Conservation (phyloP, 2,888 invertebrate genomes). For the Teleogryllus oceanicus region DNA sequence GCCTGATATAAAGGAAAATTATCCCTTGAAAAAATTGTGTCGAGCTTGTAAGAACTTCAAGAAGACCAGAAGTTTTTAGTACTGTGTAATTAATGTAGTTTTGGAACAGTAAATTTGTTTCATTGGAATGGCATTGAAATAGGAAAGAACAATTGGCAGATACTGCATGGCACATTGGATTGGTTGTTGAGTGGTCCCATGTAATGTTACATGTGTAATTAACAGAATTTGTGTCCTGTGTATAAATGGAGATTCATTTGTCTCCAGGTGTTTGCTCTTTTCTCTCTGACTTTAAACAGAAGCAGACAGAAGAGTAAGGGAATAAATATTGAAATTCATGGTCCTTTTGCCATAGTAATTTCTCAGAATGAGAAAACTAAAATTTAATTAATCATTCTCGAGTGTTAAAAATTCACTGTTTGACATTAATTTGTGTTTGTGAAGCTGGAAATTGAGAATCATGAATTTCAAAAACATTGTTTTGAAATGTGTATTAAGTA, state of each 20-base stretch:
- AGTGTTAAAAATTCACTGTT: background rate
- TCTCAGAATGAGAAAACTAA: background rate
- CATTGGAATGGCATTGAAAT: conserved; percentile 23
- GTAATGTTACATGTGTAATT: conserved; percentile 23
- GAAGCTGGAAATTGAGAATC: background rate
- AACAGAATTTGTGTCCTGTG: conserved; percentile 12
- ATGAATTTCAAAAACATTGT: background rate
- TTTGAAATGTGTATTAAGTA: background rate
- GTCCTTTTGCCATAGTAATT: background rate
- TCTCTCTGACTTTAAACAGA: conserved; percentile 35
- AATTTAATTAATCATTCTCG: background rate
- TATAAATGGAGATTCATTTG: conserved; percentile 12
- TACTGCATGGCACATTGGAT: conserved; percentile 30
- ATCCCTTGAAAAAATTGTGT: background rate
- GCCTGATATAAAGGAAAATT: background rate
- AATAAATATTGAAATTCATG: background rate
- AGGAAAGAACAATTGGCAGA: conserved; percentile 25
- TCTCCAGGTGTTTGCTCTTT: background rate
- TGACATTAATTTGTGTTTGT: no score
- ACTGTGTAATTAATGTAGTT: conserved; percentile 21
- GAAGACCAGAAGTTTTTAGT: background rate
- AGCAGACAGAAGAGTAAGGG: conserved; percentile 24
- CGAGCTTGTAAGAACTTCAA: conserved; percentile 4
- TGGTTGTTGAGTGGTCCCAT: conserved; percentile 28
- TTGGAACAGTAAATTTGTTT: conserved; percentile 21